Base-by-base conservation (phyloP, 2,797 vertebrate species). In the Pelochelys cantorii region DNA sequence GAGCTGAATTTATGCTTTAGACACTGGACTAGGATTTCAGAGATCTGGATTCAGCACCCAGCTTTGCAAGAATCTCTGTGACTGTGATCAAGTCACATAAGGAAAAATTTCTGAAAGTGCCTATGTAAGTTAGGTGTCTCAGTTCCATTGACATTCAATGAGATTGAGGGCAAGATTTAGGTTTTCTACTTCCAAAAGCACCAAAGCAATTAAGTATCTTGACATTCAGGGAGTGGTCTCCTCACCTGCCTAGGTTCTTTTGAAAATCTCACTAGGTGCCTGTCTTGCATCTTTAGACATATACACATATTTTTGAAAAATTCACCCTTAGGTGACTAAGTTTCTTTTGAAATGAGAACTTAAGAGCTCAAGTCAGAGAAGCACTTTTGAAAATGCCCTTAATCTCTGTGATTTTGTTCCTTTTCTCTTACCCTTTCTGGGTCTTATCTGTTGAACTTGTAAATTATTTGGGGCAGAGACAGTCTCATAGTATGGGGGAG, bases 11-110 rank as follows among this genome's bases (percentile, higher is more conserved):
- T 88, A 22, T 78, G 4, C 2, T 37, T 53, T 5, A 89, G 14
- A 5, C 11, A 42, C 13, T 57, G 11, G 0, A 0, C 54, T 88
- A 54, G n/a, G 17, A 82, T 57, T 87, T 0, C 0, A n/a, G 5
- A 94, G 88, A 80, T 59, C 1, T 5, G 1, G 6, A 3, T 20
- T 91, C 82, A n/a, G 79, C 75, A 85, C 81, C 3, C 74, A 56
- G 85, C 78, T 89, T 54, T 34, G 2, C 79, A 23, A 57, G 80
- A 78, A 1, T 54, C 14, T 54, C 53, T 54, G 53, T 54, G 42
- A 48, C 42, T 48, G 53, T 54, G 74, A 5, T 13, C 86, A 90
- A 91, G 60, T 42, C 80, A 85, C 9, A 29, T 79, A 9, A 6
- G 12, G 5, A 77, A 12, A 48, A 1, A 20, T 82, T 92, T 86